Percentiles rank a stretch among this genome's conserved stretches.
Evolutionary conservation across 64 coral and sea anemone species (phyloP).

Genomic region (Astreopora myriophthalma): DNA sequence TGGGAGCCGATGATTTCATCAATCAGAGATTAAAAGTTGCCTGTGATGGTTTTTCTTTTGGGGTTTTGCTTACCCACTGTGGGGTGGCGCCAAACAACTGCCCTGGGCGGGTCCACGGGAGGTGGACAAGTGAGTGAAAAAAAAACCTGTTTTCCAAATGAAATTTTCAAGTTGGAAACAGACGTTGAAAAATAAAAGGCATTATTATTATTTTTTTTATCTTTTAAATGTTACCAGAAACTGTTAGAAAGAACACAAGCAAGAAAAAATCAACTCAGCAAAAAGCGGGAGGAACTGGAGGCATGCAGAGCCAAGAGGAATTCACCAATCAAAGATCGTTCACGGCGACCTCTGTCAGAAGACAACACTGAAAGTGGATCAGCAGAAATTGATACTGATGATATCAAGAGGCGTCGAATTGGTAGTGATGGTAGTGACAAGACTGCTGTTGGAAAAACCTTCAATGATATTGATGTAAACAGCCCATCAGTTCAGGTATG

Average conservation of each 20-base stretch:
- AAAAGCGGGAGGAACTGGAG: conserved; percentile 80
- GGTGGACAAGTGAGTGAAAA: too few relatives aligned
- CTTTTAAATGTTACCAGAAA: conserved; percentile 49
- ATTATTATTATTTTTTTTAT: too few relatives aligned
- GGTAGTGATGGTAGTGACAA: conserved; percentile 30
- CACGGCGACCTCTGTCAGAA: conserved; percentile 71
- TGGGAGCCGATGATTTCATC: too few relatives aligned
- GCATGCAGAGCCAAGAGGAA: conserved; percentile 76
- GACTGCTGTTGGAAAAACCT: background rate
- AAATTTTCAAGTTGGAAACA: too few relatives aligned
- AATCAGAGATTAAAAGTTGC: too few relatives aligned
- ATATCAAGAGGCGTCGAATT: conserved; percentile 7
- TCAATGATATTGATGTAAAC: conserved; percentile 14
- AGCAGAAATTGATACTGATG: conserved; percentile 14
- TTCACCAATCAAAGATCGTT: conserved; percentile 35
- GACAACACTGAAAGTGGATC: conserved; percentile 71
- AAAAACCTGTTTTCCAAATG: too few relatives aligned
- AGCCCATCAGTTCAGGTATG: conserved; percentile 55
- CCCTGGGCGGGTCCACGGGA: too few relatives aligned
- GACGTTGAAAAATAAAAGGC: too few relatives aligned
- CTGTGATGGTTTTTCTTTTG: too few relatives aligned
- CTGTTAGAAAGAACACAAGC: conserved; percentile 90
- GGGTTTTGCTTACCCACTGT: too few relatives aligned
- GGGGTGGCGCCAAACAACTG: too few relatives aligned
- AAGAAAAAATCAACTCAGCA: conserved; percentile 80